A percentile compares a stretch with the other conserved stretches of the same genome.
Conservation (phyloP, 2,113 vertebrate species). For the Hippocampus comes region DNA sequence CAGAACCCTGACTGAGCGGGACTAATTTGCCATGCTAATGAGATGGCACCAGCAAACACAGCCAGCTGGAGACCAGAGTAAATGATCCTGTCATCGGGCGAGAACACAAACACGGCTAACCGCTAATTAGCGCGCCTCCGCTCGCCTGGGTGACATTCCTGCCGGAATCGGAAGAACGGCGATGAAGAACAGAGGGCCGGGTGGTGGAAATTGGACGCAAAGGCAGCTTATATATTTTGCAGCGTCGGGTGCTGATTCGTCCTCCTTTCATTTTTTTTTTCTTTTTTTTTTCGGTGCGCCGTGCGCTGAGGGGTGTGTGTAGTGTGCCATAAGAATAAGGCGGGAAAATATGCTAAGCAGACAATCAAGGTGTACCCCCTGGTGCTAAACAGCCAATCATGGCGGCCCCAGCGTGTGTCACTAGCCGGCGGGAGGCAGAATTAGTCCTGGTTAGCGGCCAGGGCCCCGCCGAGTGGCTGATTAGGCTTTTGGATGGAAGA, state of each 20-base stretch:
- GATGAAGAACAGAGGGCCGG: not conserved
- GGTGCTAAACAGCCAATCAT: conserved; percentile 71
- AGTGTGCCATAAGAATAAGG: conserved; percentile 79
- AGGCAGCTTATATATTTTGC: conserved; percentile 41
- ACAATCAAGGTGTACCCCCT: conserved; percentile 76
- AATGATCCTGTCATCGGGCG: conserved; percentile 99
- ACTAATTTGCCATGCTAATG: conserved; percentile 97
- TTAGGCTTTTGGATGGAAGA: conserved; percentile 69
- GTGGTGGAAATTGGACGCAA: conserved; percentile 30
- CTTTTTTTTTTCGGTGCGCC: not conserved
- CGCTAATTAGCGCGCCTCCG: conserved; percentile 94
- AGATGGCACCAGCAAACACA: conserved; percentile 94
- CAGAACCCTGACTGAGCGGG: conserved; percentile 93
- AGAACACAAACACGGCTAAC: conserved; percentile 93
- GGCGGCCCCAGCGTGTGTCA: conserved; percentile 69
- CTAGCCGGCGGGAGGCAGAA: conserved; percentile 70
- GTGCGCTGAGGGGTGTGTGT: not conserved
- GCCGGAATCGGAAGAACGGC: conserved; percentile 76
- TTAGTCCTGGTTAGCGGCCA: conserved; percentile 71
- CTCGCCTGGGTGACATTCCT: conserved; percentile 94
- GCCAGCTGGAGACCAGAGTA: conserved; percentile 96
- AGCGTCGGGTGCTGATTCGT: not conserved
- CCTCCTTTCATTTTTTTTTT: not conserved
- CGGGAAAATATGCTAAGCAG: conserved; percentile 82
- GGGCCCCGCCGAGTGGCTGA: conserved; percentile 67